Evolutionary conservation across 2,113 vertebrate genomes (phyloP), one percentile per base, ranked within the genome.

Genomic region (Columba janthina): DNA sequence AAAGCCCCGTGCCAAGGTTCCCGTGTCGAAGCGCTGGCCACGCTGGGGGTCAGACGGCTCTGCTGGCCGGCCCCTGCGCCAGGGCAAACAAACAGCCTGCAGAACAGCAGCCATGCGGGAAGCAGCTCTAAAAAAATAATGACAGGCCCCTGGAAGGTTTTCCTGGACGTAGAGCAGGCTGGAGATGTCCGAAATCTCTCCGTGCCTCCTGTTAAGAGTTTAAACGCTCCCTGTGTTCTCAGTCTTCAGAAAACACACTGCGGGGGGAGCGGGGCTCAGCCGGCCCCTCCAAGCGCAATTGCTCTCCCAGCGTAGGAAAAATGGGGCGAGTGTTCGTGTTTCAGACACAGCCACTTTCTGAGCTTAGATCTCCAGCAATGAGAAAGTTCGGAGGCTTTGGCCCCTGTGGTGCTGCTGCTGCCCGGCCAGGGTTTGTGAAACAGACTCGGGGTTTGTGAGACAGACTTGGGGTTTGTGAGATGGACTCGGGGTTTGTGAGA

Each of bases 51-150:
- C 89, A 88, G 67, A 70, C 65, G 32, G 7, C 77, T 87, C 76
- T 61, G 64, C 86, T 91, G 66, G 79, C 77, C 79, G 84, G 92
- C 92, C 87, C n/a, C 79, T 44, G 46, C 46, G 29, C 65, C 76
- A 79, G 86, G 51, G 80, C 93, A 94, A 97, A 96, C 88, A 96
- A 96, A 96, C 51, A 46, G 66, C 60, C 65, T 78, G 83, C 83
- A 72, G 38, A 90, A 32, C 48, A 67, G 92, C 94, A 89, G 78
- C 58, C 67, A 87, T 64, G 87, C 81, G 94, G 96, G 94, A 94
- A 96, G 93, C 17, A 28, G 31, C 88, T 94, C 94, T 65, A 75
- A 26, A 85, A 91, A 94, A 97, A 95, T 83, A 80, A 84, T 90
- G 79, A 61, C 80, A 81, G 85, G 69, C 60, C 72, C 76, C 60